A percentile compares a stretch with the other conserved stretches of the same genome.
phyloP scores from a whole-genome alignment of 2,888 invertebrate genomes.

The Nemotelus pantherinus region DNA sequence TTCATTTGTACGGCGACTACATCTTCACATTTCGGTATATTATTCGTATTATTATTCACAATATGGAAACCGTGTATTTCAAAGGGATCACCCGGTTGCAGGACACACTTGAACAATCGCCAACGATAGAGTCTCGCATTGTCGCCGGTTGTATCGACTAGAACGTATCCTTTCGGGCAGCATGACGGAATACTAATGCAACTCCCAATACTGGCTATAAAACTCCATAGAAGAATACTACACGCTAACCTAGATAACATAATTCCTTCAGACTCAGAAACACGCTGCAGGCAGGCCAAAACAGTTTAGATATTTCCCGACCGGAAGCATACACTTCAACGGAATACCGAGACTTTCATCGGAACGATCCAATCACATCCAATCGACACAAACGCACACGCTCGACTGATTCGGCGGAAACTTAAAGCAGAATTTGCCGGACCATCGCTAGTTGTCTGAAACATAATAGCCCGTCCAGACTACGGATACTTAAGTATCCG shows the following conservation, averaged over 20 bases:
- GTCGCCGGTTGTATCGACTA: slow-evolving; percentile 34
- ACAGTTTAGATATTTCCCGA: neutral
- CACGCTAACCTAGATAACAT: neutral
- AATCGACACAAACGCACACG: no score
- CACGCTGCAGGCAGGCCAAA: neutral
- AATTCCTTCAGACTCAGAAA: neutral
- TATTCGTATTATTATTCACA: slow-evolving; percentile 14
- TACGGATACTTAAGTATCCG: no score
- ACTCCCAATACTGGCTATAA: neutral
- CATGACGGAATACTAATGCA: slow-evolving; percentile 42
- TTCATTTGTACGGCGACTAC: slow-evolving; percentile 40
- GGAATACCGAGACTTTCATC: no score
- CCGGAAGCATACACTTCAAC: no score
- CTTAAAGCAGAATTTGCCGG: no score
- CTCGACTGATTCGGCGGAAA: no score
- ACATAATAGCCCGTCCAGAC: no score
- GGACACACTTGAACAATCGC: slow-evolving; percentile 41
- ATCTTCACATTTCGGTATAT: slow-evolving; percentile 46
- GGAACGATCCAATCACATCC: no score
- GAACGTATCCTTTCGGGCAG: slow-evolving; percentile 44
- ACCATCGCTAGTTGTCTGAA: no score
- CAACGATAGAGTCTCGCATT: slow-evolving; percentile 29
- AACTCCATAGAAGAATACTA: neutral
- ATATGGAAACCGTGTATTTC: slow-evolving; percentile 27
- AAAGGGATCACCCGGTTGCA: neutral